A percentile compares a stretch with the other conserved stretches of the same genome.
phyloP scores from a whole-genome alignment of 1,140 invertebrate species.

The Pinna nobilis region DNA sequence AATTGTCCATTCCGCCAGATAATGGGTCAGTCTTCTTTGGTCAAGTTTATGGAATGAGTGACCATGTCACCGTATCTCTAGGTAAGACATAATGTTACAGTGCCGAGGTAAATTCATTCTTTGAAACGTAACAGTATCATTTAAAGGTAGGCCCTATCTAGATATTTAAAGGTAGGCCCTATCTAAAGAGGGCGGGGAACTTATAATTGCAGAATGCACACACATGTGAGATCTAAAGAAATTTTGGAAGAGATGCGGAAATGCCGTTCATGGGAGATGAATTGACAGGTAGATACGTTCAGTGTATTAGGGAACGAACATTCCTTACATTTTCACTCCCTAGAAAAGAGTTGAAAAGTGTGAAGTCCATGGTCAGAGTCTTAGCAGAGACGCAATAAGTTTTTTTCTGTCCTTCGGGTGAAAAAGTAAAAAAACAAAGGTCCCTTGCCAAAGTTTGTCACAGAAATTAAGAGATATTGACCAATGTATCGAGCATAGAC shows the following conservation, averaged over 20 bases:
- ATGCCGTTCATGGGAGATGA: background rate
- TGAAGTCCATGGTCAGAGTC: too few species aligned
- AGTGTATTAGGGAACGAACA: too few species aligned
- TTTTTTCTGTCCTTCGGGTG: too few species aligned
- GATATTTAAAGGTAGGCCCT: background rate
- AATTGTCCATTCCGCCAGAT: conserved; percentile 88
- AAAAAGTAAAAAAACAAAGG: too few species aligned
- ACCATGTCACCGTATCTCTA: conserved; percentile 95
- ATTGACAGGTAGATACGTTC: too few species aligned
- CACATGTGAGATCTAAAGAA: too few species aligned
- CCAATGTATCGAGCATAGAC: too few species aligned
- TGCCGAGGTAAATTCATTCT: background rate
- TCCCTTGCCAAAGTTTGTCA: too few species aligned
- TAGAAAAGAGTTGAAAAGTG: too few species aligned
- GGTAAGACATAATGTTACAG: conserved; percentile 79
- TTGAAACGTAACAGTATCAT: background rate
- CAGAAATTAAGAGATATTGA: too few species aligned
- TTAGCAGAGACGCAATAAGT: too few species aligned
- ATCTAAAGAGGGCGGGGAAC: background rate
- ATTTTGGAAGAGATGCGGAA: background rate
- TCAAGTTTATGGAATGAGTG: conserved; percentile 98
- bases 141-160: background rate
- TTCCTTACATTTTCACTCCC: too few species aligned
- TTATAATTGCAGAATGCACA: background rate
- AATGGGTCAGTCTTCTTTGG: conserved; percentile 97